Evolutionary conservation across 2,888 invertebrate genomes (phyloP).

Genomic region (Trachelus iudaicus): DNA sequence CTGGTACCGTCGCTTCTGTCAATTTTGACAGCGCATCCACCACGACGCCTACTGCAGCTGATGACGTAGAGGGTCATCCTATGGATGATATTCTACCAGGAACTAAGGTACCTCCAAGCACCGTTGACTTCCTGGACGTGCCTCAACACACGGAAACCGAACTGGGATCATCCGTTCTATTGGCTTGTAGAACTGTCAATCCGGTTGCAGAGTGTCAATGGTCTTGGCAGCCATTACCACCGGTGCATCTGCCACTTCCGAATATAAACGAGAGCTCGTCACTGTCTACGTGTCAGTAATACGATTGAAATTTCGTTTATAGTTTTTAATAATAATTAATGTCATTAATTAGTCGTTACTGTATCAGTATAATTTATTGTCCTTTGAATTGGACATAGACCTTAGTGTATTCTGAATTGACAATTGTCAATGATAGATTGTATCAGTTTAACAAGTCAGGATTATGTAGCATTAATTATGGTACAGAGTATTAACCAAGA

Average conservation of each 20-base stretch:
- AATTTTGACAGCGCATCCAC: slow-evolving; percentile 24
- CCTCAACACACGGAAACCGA: slow-evolving; percentile 54
- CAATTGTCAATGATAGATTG: neutral
- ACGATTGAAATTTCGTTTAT: neutral
- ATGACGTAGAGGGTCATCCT: slow-evolving; percentile 37
- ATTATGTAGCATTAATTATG: neutral
- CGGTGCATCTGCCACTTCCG: slow-evolving; percentile 55
- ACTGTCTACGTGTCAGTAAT: slow-evolving; percentile 20
- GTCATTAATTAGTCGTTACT: no score
- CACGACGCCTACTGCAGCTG: slow-evolving; percentile 19
- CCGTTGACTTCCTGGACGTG: slow-evolving; percentile 50
- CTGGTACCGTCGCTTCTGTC: slow-evolving; percentile 23
- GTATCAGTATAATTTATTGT: no score
- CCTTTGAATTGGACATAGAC: neutral
- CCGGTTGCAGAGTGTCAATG: slow-evolving; percentile 60
- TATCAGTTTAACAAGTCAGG: neutral
- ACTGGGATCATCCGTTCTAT: slow-evolving; percentile 53
- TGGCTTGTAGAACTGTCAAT: slow-evolving; percentile 54
- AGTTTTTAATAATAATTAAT: no score
- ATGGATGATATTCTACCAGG: slow-evolving; percentile 52
- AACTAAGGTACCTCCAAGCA: slow-evolving; percentile 35
- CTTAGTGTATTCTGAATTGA: neutral
- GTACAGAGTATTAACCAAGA: neutral
- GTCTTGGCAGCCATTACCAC: slow-evolving; percentile 60
- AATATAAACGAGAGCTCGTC: slow-evolving; percentile 44